Base-by-base conservation (phyloP, 2,888 invertebrate genomes). In the Trachelus stipa region DNA sequence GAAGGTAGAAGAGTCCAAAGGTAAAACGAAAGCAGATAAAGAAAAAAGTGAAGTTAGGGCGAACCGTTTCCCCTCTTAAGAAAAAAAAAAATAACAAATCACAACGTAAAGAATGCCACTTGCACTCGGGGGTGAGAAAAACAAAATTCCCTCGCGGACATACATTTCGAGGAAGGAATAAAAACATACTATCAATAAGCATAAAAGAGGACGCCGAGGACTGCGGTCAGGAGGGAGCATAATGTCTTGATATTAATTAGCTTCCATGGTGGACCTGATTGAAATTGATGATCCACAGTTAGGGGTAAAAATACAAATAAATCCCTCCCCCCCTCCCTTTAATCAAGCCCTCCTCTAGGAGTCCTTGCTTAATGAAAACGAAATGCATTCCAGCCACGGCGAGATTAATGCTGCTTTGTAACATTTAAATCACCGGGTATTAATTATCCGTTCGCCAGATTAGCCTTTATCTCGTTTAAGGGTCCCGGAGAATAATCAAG, bases 321-420 rank as follows among this genome's bases (percentile, higher is more conserved):
- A 71, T 31, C 31, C 56, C 71, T 3, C 35, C 35, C 35, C 35
- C 35, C 34, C 9, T 3, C 69, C 69, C 31, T 71, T 71, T 71
- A 71, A 71, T 71, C 71, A 71, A 71, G 31, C 31, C 71, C 71
- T 34, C 12, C 34, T 12, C 33, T 33, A 71, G 71, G 33, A 71
- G 31, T 71, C 31, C 15, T 71, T 34, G 71, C 34, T 71, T 71
- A 71, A 71, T 71, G 71, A 71, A 71, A 71, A 71, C 34, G 71
- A 71, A 71, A 71, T 71, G 71, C 71, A 71, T 71, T 71, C 71
- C 71, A 34, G 33, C 71, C 71, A 23, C 33, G 71, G 31, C 71
- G 71, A 71, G 71, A 71, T 71, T 71, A 71, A 71, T 71, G 71
- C 71, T 34, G 71, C 71, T 71, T 71, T 71, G 71, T 71, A 71